Percentiles rank a stretch among this genome's conserved stretches.
These are phyloP conservation scores for Dasyornis broadbenti DNA, from an alignment of 2,113 vertebrate genomes.

Conservation along the genomic window DNA sequence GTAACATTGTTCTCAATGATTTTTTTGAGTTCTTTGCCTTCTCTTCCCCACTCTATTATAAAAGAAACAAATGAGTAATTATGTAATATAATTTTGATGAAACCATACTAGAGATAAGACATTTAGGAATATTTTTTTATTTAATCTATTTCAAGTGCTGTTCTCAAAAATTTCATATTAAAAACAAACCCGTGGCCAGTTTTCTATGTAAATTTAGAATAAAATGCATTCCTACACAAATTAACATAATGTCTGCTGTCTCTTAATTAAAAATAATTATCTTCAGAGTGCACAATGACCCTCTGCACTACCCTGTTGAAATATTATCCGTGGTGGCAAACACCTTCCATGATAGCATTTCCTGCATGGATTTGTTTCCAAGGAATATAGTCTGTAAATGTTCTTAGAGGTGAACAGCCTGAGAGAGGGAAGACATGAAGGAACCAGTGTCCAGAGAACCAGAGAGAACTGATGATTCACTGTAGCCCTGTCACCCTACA, in stretches of 20 bases:
- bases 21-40: not conserved
- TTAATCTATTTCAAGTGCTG: not conserved
- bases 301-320: not conserved
- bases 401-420: not conserved
- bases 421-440: not conserved
- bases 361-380: not conserved
- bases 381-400: not conserved
- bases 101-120: not conserved
- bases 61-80: not conserved
- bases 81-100: not conserved
- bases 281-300: not conserved
- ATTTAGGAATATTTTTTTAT: not conserved
- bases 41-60: not conserved
- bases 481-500: not conserved
- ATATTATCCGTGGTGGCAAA: not conserved
- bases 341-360: not conserved
- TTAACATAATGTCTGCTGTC: not conserved
- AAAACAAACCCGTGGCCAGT: not conserved
- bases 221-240: not conserved
- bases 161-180: not conserved
- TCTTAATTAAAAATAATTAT: not conserved
- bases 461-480: not conserved
- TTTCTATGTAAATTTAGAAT: not conserved
- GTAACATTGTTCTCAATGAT: not conserved
- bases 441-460: not conserved